A percentile compares a stretch with the other conserved stretches of the same genome.
Evolutionary conservation across 2,888 invertebrate genomes (phyloP).

Genomic region (Nudaria mundana): DNA sequence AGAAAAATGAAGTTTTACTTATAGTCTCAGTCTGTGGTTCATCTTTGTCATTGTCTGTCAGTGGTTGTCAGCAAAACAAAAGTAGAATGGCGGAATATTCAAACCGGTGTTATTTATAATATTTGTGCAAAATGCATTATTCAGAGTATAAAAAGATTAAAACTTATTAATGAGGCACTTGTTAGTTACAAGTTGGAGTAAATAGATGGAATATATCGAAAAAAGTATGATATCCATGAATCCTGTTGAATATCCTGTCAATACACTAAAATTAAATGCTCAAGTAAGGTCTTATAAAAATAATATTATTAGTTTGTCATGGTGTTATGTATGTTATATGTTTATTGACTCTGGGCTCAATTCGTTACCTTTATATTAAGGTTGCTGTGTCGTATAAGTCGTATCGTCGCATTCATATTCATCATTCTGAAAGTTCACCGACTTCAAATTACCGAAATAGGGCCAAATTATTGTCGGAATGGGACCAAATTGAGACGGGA

Average conservation of each 20-base stretch:
- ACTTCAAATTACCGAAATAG: too few relatives aligned
- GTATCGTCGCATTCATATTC: too few relatives aligned
- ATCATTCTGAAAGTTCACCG: too few relatives aligned
- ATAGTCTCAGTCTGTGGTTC: background rate
- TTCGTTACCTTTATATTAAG: too few relatives aligned
- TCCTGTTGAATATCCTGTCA: conserved; percentile 11
- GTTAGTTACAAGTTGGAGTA: background rate
- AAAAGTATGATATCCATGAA: conserved; percentile 1
- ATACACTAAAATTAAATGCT: conserved; percentile 1
- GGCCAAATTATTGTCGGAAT: too few relatives aligned
- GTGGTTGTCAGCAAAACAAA: conserved; percentile 1
- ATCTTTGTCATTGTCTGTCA: background rate
- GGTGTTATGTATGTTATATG: too few relatives aligned
- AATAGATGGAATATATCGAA: conserved; percentile 14
- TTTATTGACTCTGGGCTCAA: too few relatives aligned
- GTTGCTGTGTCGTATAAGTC: too few relatives aligned
- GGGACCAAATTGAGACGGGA: too few relatives aligned
- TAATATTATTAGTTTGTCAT: background rate
- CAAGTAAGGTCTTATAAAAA: conserved; percentile 1
- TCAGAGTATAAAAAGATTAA: background rate
- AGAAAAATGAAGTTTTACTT: too few relatives aligned
- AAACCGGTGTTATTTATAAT: background rate
- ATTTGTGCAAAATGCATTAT: background rate
- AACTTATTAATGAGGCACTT: background rate
- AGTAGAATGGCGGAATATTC: conserved; percentile 6